Evolutionary conservation across 2,113 vertebrate genomes (phyloP).

Genomic region (Grus americana): DNA sequence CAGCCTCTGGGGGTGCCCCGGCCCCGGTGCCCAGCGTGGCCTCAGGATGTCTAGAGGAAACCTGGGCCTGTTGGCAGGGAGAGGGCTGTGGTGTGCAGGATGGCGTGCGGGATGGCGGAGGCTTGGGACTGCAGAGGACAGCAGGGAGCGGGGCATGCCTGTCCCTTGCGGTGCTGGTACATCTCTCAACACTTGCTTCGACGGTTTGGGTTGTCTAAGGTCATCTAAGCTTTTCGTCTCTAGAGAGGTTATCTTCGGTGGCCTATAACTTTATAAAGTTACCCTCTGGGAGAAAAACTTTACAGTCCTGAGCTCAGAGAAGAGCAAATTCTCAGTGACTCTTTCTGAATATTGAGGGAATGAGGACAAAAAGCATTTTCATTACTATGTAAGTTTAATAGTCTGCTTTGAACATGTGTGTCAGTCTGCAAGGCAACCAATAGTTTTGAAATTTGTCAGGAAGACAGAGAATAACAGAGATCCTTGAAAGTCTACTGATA

Average conservation of each 20-base stretch:
- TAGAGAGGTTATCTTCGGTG: background rate
- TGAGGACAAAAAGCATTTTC: background rate
- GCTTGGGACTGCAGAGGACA: background rate
- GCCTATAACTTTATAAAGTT: background rate
- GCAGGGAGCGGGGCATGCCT: background rate
- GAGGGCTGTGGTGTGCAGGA: no score
- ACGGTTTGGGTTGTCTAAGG: background rate
- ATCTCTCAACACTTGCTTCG: background rate
- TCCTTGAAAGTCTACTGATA: background rate
- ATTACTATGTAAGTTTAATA: background rate
- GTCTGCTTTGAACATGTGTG: background rate
- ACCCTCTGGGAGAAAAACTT: background rate
- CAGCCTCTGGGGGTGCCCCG: background rate
- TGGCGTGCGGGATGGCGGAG: rapidly evolving
- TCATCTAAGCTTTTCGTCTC: background rate
- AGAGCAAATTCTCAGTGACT: background rate
- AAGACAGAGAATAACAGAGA: background rate
- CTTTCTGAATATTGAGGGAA: background rate
- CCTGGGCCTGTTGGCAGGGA: background rate
- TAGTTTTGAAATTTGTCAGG: background rate
- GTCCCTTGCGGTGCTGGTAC: rapidly evolving
- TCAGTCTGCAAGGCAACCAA: background rate
- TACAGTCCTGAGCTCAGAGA: background rate
- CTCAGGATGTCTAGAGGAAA: background rate
- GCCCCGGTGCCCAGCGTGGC: background rate